phyloP scores from a whole-genome alignment of 2,113 vertebrate species.

The Oreochromis tanganicae region DNA sequence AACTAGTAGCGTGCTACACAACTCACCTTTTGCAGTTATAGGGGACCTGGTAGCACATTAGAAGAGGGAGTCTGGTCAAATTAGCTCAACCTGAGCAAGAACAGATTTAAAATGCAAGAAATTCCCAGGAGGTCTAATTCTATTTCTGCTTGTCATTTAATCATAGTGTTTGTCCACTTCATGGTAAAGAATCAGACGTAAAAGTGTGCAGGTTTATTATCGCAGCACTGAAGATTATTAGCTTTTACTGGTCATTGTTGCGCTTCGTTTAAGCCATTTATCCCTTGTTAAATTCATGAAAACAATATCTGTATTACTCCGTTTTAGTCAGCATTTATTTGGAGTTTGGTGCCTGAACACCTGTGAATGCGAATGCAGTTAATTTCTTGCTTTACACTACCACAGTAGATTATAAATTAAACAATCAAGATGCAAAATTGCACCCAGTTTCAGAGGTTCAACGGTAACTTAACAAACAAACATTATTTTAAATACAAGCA shows the following conservation, averaged over 20 bases:
- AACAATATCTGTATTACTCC: neutral
- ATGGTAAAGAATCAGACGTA: neutral
- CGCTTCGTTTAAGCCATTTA: neutral
- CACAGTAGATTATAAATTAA: neutral
- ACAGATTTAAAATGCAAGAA: slow-evolving; percentile 23
- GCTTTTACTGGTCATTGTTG: neutral
- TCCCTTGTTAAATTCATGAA: neutral
- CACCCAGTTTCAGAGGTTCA: neutral
- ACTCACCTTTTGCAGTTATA: neutral
- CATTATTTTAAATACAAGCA: neutral
- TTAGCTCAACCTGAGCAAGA: slow-evolving; percentile 12
- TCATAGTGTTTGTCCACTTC: neutral
- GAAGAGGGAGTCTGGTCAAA: neutral
- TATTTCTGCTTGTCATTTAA: neutral
- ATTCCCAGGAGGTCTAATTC: slow-evolving; percentile 4
- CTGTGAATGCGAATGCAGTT: neutral
- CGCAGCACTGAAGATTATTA: neutral
- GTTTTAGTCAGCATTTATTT: neutral
- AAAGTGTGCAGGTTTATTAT: neutral
- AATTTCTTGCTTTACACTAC: neutral
- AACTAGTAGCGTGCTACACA: neutral
- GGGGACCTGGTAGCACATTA: neutral
- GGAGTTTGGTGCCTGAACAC: neutral
- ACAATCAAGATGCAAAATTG: neutral
- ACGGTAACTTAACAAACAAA: neutral